Conservation (phyloP, 1,140 invertebrate genomes). For the Hypsibius dujardini region DNA sequence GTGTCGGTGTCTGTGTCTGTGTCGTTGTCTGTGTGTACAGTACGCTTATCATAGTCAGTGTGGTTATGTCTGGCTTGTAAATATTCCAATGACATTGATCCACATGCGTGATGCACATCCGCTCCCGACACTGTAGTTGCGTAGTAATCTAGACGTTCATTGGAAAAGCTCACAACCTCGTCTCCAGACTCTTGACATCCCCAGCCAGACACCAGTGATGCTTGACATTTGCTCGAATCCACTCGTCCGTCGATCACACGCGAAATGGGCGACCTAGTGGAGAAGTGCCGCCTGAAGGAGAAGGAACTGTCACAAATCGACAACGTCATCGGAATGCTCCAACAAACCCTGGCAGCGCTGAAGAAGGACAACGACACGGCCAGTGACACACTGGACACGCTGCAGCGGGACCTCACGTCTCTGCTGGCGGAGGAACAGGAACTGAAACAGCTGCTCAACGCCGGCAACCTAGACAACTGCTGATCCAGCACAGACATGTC, state of each 20-base stretch:
- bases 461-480: no score
- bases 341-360: background rate
- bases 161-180: background rate
- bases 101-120: background rate
- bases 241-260: background rate
- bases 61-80: no score
- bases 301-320: background rate
- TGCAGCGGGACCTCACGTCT: background rate
- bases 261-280: background rate
- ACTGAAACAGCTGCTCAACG: background rate
- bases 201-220: no score
- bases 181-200: no score
- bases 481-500: no score
- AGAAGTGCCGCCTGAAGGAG: conserved; percentile 8
- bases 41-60: no score
- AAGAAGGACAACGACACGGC: background rate
- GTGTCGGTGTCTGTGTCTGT: no score
- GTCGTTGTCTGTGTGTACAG: no score
- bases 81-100: no score
- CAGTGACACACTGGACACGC: background rate
- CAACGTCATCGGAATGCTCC: conserved; percentile 8
- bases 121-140: background rate
- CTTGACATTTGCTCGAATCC: background rate
- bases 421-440: background rate
- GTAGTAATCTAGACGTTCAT: background rate